Evolutionary conservation across 2,113 vertebrate genomes (phyloP), one percentile per base, ranked within the genome.

Genomic region (Mesitornis unicolor): DNA sequence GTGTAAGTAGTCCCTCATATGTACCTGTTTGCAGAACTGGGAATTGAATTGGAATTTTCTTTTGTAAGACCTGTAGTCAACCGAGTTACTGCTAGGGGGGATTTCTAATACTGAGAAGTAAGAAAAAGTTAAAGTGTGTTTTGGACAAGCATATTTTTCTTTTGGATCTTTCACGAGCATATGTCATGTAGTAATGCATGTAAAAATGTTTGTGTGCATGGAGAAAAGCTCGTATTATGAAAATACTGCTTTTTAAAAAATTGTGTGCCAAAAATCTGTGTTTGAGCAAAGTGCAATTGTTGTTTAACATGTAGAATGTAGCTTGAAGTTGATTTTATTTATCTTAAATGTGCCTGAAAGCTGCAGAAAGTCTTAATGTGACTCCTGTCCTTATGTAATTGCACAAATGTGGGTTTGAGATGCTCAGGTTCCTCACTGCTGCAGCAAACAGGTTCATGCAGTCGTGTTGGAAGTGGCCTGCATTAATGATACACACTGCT

Each of bases 131-230:
- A 33, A 77, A 16, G 81, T 94, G 73, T 91, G 65, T 96, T 93
- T 77, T 79, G 91, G 74, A 69, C 63, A 87, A 97, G 61, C 45
- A 10, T 76, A 61, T 75, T 92, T n/a, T 90, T 61, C 75, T 53
- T 40, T 36, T 57, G 48, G 35, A 38, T 88, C 70, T 85, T 47
- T 91, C 42, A 82, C 42, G 60, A 95, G 87, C 85, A 7, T 84
- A 59, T 96, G 92, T 95, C 76, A 61, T 82, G 83, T 90, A 50
- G 92, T 90, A 90, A 67, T 96, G 92, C 95, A 96, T 96, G 90
- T 96, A 93, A 95, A 87, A 93, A 74, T 93, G 76, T 96, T 89
- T 95, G 90, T 97, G 93, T 96, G 96, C 96, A 96, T 96, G 93
- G 89, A 93, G 88, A 95, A 95, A 93, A 94, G 88, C 87, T 90